Percentiles rank a stretch among this genome's conserved stretches.
phyloP scores from a whole-genome alignment of 2,797 vertebrate genomes.

The Tiaroga cobitis region DNA sequence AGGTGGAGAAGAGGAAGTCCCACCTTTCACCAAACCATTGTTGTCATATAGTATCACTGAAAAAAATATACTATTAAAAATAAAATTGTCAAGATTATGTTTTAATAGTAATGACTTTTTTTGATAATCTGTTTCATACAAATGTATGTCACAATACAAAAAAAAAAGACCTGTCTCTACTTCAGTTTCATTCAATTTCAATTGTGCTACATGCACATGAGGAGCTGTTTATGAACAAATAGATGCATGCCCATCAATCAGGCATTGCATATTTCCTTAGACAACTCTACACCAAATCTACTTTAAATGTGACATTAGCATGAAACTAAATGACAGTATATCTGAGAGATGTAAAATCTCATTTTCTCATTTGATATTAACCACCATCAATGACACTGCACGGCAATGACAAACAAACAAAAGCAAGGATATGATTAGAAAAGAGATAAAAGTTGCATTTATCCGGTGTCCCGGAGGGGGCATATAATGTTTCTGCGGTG shows the following conservation, averaged over 20 bases:
- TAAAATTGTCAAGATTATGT: neutral
- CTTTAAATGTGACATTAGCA: constrained; percentile 1
- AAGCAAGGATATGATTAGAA: constrained; percentile 54
- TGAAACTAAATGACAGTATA: constrained; percentile 8
- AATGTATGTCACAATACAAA: neutral
- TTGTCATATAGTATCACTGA: neutral
- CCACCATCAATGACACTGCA: constrained; percentile 42
- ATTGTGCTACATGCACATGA: too few relatives aligned
- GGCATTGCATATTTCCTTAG: neutral
- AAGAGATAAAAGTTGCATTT: constrained; percentile 59
- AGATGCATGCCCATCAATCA: constrained; percentile 12
- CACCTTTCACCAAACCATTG: neutral
- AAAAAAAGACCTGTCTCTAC: neutral
- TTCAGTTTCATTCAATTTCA: too few relatives aligned
- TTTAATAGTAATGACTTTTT: neutral
- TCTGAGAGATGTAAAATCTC: constrained; percentile 9
- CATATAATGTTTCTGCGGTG: constrained; percentile 55
- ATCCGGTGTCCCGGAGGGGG: constrained; percentile 40
- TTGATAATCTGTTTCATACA: neutral
- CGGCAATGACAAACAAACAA: constrained; percentile 52
- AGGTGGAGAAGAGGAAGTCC: neutral
- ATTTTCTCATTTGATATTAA: constrained; percentile 47
- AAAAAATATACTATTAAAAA: neutral
- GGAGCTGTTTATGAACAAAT: constrained; percentile 23
- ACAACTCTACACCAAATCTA: neutral